Base-by-base conservation (phyloP, 2,888 invertebrate species). In the Apamea anceps region DNA sequence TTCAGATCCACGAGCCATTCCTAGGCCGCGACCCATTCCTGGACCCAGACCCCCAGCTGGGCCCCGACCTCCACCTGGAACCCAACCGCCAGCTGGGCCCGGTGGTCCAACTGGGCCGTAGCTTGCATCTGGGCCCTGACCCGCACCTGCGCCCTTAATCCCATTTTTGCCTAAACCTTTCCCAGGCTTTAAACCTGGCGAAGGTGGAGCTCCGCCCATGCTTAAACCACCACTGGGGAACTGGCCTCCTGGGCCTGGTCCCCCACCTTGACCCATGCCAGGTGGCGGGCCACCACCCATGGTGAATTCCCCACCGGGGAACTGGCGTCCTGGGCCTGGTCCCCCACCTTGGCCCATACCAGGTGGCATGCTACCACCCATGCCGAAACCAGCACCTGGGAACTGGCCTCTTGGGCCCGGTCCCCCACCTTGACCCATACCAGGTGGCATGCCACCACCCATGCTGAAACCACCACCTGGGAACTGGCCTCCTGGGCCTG, bases 71-170 rank as follows among this genome's bases (percentile, higher is more conserved):
- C 18, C 25, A 25, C 67, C 67, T 18, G 48, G 42, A 7, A 62
- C 4, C 68, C 68, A 71, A 71, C 70, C 78, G 0, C 60, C 54
- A 37, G 78, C 78, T 25, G 71, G 57, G 8, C 79, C 78, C 1
- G 78, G 63, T 15, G 68, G 79, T 42, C n/a, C 78, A 68, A 79
- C 54, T 1, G 77, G 67, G 2, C 37, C 67, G 18, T 73, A 73
- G 45, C 12, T 48, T 25, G 18, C 73, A 65, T 7, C 15, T 48
- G 12, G 37, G 18, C 4, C 37, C 37, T 37, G 71, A 54, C 37
- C 15, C 1, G 4, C 4, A 2, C 42, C 42, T 51, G 60, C 6
- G 1, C 25, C 42, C 0, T n/a, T 70, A 25, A 13, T 2, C 1
- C 12, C 7, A 15, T 7, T 18, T 5, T 28, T 51, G 21, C 4